Conservation (phyloP, 2,888 invertebrate species). For the Seira ritae region DNA sequence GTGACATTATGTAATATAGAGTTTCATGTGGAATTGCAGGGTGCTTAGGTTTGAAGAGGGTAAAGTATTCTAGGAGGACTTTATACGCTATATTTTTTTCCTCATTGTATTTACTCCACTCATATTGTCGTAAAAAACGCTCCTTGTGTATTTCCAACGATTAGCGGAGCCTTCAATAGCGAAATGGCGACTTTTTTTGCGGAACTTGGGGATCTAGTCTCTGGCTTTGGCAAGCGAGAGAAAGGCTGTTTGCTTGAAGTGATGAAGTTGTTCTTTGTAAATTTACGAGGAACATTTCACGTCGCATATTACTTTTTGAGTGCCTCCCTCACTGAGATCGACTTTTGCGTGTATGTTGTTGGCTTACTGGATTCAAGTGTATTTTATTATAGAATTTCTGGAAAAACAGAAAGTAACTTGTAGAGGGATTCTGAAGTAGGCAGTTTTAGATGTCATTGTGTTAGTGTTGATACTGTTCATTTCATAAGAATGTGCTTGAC, state of each 20-base stretch:
- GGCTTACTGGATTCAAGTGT: not conserved
- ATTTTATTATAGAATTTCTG: not conserved
- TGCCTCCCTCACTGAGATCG: not conserved
- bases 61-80: not conserved
- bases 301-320: slow-evolving; percentile 50
- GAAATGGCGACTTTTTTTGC: slow-evolving; percentile 32
- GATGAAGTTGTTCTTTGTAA: slow-evolving; percentile 12
- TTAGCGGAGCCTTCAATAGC: slow-evolving; percentile 14
- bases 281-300: slow-evolving; percentile 48
- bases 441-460: too few species aligned
- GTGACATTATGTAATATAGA: not conserved
- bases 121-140: not conserved
- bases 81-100: not conserved
- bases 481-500: too few species aligned
- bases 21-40: too few species aligned
- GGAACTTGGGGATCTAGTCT: too few species aligned
- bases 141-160: slow-evolving; percentile 12
- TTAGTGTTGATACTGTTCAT: too few species aligned
- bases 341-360: not conserved
- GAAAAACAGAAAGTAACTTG: not conserved
- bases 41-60: too few species aligned
- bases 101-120: not conserved
- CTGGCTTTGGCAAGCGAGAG: not conserved
- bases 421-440: too few species aligned
- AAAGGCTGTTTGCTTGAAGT: slow-evolving; percentile 13